Conservation (phyloP, 2,113 vertebrate species). For the Callaeas wilsoni region DNA sequence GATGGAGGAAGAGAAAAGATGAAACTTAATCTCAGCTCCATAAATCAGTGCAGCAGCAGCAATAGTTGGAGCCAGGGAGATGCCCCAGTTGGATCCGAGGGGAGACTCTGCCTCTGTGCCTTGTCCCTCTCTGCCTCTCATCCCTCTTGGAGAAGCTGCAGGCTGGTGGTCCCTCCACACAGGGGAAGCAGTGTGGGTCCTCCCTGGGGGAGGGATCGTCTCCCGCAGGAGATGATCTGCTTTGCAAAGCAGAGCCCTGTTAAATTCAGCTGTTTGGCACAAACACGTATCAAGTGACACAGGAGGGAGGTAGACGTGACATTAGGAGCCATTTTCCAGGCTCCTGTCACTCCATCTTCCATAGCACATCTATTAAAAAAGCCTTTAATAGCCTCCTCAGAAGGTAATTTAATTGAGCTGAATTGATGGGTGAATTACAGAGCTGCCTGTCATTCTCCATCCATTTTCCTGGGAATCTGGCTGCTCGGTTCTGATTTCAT, state of each 20-base stretch:
- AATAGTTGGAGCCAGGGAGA: fast-evolving
- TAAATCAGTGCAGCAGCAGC: neutral
- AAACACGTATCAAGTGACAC: neutral
- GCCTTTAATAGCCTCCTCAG: slow-evolving; percentile 53
- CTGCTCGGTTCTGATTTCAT: neutral
- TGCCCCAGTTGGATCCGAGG: neutral
- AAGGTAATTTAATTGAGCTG: slow-evolving; percentile 60
- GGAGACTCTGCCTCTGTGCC: neutral
- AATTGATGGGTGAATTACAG: slow-evolving; percentile 46
- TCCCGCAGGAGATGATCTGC: neutral
- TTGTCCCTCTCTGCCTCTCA: neutral
- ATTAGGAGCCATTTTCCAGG: slow-evolving; percentile 6
- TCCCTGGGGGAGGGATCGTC: neutral
- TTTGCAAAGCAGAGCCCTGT: neutral
- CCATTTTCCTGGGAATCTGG: slow-evolving; percentile 11
- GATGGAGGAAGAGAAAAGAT: neutral
- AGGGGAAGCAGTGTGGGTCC: neutral
- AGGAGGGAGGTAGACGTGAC: neutral
- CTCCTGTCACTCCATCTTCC: slow-evolving; percentile 34
- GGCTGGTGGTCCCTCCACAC: neutral
- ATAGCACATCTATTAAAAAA: slow-evolving; percentile 47
- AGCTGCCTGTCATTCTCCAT: slow-evolving; percentile 32
- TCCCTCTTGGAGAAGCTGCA: neutral
- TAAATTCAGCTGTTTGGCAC: neutral
- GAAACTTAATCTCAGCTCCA: fast-evolving